Conservation (phyloP, 1,140 invertebrate species). For the Archivesica marissinica region DNA sequence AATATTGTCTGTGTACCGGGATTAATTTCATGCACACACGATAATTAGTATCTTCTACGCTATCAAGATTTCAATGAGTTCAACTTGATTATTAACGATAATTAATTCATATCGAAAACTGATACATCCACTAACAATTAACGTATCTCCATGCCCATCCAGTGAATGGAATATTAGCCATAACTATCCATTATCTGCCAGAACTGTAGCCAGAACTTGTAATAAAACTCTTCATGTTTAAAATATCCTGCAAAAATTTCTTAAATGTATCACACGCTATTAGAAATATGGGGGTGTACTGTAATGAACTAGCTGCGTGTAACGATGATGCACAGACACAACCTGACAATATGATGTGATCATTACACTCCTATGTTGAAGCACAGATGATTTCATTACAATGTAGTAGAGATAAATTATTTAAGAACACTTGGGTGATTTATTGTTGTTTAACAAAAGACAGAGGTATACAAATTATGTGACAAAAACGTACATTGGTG, state of each 20-base stretch:
- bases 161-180: constrained; percentile 43
- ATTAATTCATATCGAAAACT: constrained; percentile 7
- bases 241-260: not conserved
- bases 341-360: constrained; percentile 1
- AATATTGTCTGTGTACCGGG: not conserved
- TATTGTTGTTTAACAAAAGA: not conserved
- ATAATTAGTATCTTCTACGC: not conserved
- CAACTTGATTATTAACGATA: constrained; percentile 19
- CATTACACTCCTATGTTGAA: constrained; percentile 15
- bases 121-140: constrained; percentile 49
- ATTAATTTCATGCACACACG: constrained; percentile 17
- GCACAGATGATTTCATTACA: constrained; percentile 1
- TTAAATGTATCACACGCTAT: not conserved
- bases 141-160: constrained; percentile 60
- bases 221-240: constrained; percentile 1
- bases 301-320: not conserved
- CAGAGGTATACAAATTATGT: not conserved
- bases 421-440: constrained; percentile 4
- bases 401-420: not conserved
- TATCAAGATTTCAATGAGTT: constrained; percentile 1
- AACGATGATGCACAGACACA: not conserved
- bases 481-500: not conserved
- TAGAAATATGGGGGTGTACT: not conserved
- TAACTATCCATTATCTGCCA: constrained; percentile 33
- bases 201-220: not conserved